Base-by-base conservation (phyloP, 2,113 vertebrate species). In the Leptosomus discolor region DNA sequence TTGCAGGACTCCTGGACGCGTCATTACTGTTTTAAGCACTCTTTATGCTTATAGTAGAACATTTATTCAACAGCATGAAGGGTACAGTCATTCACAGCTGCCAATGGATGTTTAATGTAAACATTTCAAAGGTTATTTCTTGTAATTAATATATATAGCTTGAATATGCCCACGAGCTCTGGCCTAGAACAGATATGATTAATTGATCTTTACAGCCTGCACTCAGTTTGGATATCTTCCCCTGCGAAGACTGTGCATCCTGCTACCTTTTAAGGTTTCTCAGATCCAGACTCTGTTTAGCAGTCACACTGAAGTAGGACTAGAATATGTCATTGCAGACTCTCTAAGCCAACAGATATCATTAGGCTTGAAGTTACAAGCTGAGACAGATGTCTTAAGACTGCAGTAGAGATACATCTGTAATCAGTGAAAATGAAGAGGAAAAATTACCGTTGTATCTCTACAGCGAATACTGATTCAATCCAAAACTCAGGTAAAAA, bases 361-460 rank as follows among this genome's bases (percentile, higher is more conserved):
- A 92, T 92, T 80, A 86, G 71, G 20, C 46, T 95, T 91, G 75
- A 89, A 92, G 83, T 77, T 95, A 86, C 41, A 92, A 70, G 54
- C 73, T 91, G 75, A 92, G 83, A 85, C 89, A 96, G 73, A 94
- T 89, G 80, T 92, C 84, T 71, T 86, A 76, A 92, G 80, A 95
- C 58, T 74, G 83, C 53, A 70, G 29, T 46, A 83, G n/a, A 74
- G 61, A 85, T 80, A 74, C 63, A 61, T 92, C 82, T 85, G 63
- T 69, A 88, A 90, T n/a, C 60, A 83, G 18, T 37, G 71, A 90
- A 77, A 93, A 85, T 36, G 24, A 88, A 85, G 32, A 88, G 43
- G 27, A 88, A 93, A 94, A 94, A 74, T 67, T 94, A 41, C 17
- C 11, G 57, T 79, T 90, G 36, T 54, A 51, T 23, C 26, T 43